Conservation (phyloP, 2,797 vertebrate genomes). For the Rhynchonycteris naso region DNA sequence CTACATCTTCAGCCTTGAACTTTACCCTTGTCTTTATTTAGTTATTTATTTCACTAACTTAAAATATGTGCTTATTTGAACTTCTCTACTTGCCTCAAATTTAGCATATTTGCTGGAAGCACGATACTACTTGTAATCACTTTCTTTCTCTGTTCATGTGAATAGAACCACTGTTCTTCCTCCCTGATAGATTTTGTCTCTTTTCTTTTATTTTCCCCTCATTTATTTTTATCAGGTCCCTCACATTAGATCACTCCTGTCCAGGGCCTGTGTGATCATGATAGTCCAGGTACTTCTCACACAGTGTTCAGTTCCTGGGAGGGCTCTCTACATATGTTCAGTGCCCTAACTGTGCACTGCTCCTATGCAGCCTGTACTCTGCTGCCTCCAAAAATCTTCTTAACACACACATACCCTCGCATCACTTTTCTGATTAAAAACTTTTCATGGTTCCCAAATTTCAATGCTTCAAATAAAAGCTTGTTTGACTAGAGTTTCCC, state of each 20-base stretch:
- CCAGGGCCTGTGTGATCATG: not conserved
- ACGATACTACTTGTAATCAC: not conserved
- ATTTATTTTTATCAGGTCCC: not conserved
- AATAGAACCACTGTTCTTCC: not conserved
- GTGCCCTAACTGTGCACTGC: not conserved
- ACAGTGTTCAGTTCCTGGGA: not conserved
- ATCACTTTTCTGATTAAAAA: not conserved
- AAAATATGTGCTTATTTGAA: not conserved
- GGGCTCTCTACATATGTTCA: not conserved
- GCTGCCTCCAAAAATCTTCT: not conserved
- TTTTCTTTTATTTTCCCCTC: not conserved
- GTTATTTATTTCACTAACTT: not conserved
- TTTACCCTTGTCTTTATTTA: not conserved
- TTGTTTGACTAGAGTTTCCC: not conserved
- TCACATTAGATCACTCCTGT: not conserved
- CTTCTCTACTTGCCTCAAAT: not conserved
- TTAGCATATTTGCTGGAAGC: not conserved
- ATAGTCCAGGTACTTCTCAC: not conserved
- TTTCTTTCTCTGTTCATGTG: not conserved
- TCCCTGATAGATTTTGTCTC: not conserved
- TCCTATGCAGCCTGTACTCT: not conserved
- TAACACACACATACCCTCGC: not conserved
- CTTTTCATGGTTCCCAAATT: not conserved
- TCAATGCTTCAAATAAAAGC: not conserved
- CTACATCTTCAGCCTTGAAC: not conserved